Base-by-base conservation (phyloP, 2,113 vertebrate genomes). In the Calonectris borealis region DNA sequence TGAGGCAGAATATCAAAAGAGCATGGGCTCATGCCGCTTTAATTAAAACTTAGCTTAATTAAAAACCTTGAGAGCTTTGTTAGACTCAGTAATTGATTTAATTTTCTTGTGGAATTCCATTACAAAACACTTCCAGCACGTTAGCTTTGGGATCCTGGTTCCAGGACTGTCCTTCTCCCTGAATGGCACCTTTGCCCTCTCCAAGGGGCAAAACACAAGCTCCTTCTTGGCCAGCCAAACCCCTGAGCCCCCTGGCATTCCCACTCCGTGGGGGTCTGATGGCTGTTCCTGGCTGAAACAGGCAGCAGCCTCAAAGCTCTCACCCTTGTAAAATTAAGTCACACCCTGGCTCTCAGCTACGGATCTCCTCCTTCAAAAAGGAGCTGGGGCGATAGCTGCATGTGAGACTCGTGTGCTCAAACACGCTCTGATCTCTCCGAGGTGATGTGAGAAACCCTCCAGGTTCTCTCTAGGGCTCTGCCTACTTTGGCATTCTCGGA, bases 1-100 rank as follows among this genome's bases (percentile, higher is more conserved):
- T 79, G 92, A 97, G 88, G 90, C 97, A 97, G 96, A 91, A 96
- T 98, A 98, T 98, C 95, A 97, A 97, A 98, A 98, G 91, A 92
- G 87, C 84, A 94, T 15, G 60, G 71, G 65, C 62, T 91, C 95
- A 78, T 77, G 82, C 78, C 95, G 92, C 97, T 98, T 99, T 99
- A 99, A 99, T 99, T 99, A 99, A 98, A 99, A 99, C 98, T 98
- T 98, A 95, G 97, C 99, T 99, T 99, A 99, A 99, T 99, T 99
- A 99, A 99, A 99, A 98, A 97, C 98, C 97, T 93, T 97, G 97
- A 98, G 98, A 97, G 98, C 98, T 98, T 98, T 99, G 99, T 99
- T 99, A 99, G 98, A 98, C 97, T 88, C 65, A 20, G 98, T 99
- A 99, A 99, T 99, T 99, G 99, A 99, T 99, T 99, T 98, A 96